Conservation (phyloP, 2,888 invertebrate genomes). For the Eilema caniola region DNA sequence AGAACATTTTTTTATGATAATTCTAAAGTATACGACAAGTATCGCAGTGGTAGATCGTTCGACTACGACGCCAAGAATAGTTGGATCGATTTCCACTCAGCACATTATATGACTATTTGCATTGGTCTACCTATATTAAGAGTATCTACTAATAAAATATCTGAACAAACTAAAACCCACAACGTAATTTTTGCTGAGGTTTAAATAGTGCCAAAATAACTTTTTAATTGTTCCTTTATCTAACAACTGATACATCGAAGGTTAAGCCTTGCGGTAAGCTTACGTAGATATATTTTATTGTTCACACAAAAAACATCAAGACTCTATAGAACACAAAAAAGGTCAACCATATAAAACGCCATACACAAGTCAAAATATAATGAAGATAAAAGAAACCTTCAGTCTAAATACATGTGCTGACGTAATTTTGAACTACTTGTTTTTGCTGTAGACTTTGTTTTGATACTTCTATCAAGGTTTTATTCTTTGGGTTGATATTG, state of each 20-base stretch:
- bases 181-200: background rate
- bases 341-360: conserved; percentile 41
- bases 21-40: background rate
- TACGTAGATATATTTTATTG: conserved; percentile 38
- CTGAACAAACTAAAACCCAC: too few relatives aligned
- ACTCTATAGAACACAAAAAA: conserved; percentile 52
- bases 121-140: too few relatives aligned
- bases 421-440: conserved; percentile 31
- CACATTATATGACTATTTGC: background rate
- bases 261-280: background rate
- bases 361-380: conserved; percentile 46
- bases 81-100: background rate
- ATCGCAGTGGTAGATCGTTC: background rate
- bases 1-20: background rate
- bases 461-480: conserved; percentile 27
- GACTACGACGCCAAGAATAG: background rate
- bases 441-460: conserved; percentile 34
- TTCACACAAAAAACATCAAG: conserved; percentile 50
- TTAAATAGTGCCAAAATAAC: background rate
- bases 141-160: background rate
- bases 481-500: conserved; percentile 4
- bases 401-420: conserved; percentile 29
- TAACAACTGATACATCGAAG: background rate
- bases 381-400: conserved; percentile 32
- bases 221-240: too few relatives aligned